These are phyloP conservation scores for Hypomecis punctinalis DNA, from an alignment of 2,888 invertebrate genomes.

Conservation along the genomic window DNA sequence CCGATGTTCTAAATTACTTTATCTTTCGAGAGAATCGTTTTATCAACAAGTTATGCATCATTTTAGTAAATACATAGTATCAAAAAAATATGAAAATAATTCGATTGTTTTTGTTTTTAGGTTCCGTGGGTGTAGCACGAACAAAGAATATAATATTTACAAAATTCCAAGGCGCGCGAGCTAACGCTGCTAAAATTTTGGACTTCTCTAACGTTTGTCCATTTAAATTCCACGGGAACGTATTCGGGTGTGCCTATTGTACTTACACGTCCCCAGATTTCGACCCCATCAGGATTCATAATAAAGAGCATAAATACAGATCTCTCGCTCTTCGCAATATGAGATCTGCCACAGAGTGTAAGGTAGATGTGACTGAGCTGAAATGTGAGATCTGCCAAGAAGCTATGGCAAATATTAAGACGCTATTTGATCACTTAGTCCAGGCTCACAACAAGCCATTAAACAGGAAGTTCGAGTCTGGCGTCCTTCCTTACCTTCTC, in stretches of 20 bases:
- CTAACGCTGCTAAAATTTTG: slow-evolving; percentile 9
- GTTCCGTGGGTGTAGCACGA: slow-evolving; percentile 1
- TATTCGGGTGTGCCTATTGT: slow-evolving; percentile 70
- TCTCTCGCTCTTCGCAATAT: background rate
- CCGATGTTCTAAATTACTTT: too few relatives aligned
- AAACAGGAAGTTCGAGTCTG: slow-evolving; percentile 1
- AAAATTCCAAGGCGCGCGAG: slow-evolving; percentile 34
- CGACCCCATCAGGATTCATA: slow-evolving; percentile 6
- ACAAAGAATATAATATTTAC: slow-evolving; percentile 3
- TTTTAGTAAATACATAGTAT: too few relatives aligned
- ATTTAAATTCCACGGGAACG: slow-evolving; percentile 5
- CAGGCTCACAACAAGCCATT: slow-evolving; percentile 7
- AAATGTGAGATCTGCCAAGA: slow-evolving; percentile 4
- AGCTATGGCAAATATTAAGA: background rate
- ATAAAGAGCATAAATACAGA: slow-evolving; percentile 7
- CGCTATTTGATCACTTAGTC: slow-evolving; percentile 9
- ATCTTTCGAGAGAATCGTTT: too few relatives aligned
- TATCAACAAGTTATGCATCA: too few relatives aligned
- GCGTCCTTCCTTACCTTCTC: slow-evolving; percentile 7
- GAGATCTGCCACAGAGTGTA: background rate
- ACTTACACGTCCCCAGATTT: slow-evolving; percentile 38
- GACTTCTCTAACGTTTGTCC: slow-evolving; percentile 14
- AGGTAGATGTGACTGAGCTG: slow-evolving; percentile 12
- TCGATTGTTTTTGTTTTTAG: slow-evolving; percentile 9
- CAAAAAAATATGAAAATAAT: slow-evolving; percentile 25